These are phyloP conservation scores for Eristalis pertinax DNA, from an alignment of 2,888 invertebrate species.

Conservation along the genomic window DNA sequence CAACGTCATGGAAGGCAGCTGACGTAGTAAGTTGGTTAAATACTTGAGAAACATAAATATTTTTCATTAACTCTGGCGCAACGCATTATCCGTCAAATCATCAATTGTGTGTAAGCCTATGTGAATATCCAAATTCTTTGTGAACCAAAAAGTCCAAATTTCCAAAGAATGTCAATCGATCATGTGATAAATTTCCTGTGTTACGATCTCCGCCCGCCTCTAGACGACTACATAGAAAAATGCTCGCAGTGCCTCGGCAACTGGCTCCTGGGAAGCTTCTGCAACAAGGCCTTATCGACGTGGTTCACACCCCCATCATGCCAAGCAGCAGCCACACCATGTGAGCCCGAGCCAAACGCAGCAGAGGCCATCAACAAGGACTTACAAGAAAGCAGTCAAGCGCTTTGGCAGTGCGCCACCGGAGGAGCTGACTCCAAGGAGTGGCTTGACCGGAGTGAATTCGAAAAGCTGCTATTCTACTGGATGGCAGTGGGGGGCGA, in stretches of 20 bases:
- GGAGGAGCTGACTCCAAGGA: neutral
- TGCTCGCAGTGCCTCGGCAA: neutral
- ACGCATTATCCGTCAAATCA: neutral
- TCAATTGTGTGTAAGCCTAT: neutral
- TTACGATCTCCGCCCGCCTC: slow-evolving; percentile 17
- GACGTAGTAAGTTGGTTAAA: too few relatives aligned
- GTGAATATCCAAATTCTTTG: neutral
- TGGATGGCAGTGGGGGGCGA: slow-evolving; percentile 12
- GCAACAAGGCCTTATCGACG: neutral
- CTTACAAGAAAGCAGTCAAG: neutral
- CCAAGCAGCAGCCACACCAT: neutral
- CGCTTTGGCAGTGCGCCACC: neutral
- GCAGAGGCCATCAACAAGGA: neutral
- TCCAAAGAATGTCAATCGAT: neutral
- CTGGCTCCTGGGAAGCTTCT: neutral
- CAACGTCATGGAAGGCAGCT: too few relatives aligned
- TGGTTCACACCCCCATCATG: neutral
- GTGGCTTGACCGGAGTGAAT: neutral
- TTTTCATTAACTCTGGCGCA: neutral
- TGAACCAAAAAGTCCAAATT: neutral
- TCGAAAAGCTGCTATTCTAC: slow-evolving; percentile 11
- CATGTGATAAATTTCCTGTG: slow-evolving; percentile 12
- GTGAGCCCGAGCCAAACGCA: neutral
- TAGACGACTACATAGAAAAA: neutral
- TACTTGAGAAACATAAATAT: too few relatives aligned